Conservation (phyloP, 2,888 invertebrate genomes). For the Luffia ferchaultella region DNA sequence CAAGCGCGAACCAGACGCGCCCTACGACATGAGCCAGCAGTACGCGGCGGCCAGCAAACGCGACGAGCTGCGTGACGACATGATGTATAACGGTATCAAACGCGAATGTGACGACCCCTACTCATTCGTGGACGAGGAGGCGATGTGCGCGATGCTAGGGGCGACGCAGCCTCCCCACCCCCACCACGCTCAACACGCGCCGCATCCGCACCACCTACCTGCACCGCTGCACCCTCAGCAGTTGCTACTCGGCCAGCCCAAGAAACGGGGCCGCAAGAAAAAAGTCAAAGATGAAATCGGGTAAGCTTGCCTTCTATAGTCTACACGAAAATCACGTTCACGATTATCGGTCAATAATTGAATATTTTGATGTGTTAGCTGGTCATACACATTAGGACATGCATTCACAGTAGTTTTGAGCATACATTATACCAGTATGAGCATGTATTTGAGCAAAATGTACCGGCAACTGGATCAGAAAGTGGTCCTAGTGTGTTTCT, state of each 20-base stretch:
- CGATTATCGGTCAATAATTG: too few species aligned
- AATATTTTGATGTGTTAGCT: too few species aligned
- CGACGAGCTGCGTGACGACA: constrained; percentile 32
- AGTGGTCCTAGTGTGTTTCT: too few species aligned
- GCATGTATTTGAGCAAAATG: too few species aligned
- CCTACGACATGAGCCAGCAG: constrained; percentile 50
- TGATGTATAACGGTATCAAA: constrained; percentile 53
- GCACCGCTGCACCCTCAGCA: constrained; percentile 47
- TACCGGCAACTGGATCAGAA: too few species aligned
- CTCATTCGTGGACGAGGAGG: constrained; percentile 85
- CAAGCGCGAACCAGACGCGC: constrained; percentile 45
- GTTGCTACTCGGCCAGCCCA: constrained; percentile 69
- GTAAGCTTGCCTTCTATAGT: constrained; percentile 29
- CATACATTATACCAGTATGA: too few species aligned
- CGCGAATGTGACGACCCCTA: constrained; percentile 81
- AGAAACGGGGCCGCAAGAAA: constrained; percentile 88
- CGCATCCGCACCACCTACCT: constrained; percentile 20
- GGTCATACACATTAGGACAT: too few species aligned
- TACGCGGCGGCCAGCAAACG: constrained; percentile 27
- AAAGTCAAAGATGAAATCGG: constrained; percentile 75
- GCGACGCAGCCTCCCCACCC: constrained; percentile 31
- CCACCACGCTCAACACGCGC: constrained; percentile 16
- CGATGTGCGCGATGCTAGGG: constrained; percentile 65
- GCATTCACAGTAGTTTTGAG: too few species aligned
- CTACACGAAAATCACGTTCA: too few species aligned